Evolutionary conservation across 2,888 invertebrate species (phyloP).

Genomic region (Iselma pallidipennis): DNA sequence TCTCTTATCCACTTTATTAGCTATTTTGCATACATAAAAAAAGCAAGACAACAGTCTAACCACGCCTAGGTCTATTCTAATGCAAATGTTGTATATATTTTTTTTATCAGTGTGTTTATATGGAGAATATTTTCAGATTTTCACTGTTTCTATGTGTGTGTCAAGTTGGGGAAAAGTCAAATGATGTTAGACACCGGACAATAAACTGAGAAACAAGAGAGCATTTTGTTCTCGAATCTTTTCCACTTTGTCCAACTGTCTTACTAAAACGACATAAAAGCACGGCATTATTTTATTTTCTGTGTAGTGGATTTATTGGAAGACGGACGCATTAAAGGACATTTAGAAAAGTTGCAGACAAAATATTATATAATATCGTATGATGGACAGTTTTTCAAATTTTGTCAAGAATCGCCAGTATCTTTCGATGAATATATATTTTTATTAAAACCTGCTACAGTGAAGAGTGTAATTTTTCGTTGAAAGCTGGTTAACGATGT

Average conservation of each 20-base stretch:
- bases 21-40: neutral
- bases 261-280: neutral
- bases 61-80: neutral
- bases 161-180: conserved; percentile 9
- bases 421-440: neutral
- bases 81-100: too few relatives aligned
- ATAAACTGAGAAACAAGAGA: conserved; percentile 38
- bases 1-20: neutral
- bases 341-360: too few relatives aligned
- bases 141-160: neutral
- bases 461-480: neutral
- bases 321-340: neutral
- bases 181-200: conserved; percentile 16
- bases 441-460: neutral
- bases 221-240: conserved; percentile 37
- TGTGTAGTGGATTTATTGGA: too few relatives aligned
- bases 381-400: too few relatives aligned
- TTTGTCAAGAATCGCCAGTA: neutral
- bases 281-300: neutral
- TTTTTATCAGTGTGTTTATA: neutral
- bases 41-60: neutral
- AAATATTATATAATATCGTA: too few relatives aligned
- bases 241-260: conserved; percentile 34
- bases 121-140: neutral
- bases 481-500: neutral